Percentiles rank a stretch among this genome's conserved stretches.
Evolutionary conservation across 1,140 invertebrate genomes (phyloP).

Genomic region (Schlechtendalia chinensis): DNA sequence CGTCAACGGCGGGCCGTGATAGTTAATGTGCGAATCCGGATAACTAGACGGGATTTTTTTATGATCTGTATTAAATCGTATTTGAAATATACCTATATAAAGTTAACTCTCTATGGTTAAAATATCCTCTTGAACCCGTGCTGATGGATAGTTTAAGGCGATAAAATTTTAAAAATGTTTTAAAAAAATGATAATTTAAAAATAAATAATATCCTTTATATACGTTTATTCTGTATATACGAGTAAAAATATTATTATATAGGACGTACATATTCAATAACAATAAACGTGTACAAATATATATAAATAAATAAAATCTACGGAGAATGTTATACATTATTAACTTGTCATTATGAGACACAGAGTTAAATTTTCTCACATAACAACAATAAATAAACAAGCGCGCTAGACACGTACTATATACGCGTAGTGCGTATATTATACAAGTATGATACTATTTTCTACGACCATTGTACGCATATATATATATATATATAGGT

Average conservation of each 20-base stretch:
- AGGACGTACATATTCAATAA: no score
- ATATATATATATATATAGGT: not conserved
- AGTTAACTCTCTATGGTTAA: no score
- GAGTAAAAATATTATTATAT: not conserved
- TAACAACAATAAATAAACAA: conserved; percentile 18
- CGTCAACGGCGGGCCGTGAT: no score
- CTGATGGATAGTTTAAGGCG: no score
- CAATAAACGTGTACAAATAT: not conserved
- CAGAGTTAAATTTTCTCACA: conserved; percentile 11
- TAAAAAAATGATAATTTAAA: no score
- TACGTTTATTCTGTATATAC: not conserved
- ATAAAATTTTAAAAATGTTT: no score
- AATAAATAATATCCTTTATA: not conserved
- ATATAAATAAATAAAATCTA: not conserved
- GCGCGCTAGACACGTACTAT: not conserved
- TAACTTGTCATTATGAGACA: conserved; percentile 14
- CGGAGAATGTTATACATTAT: not conserved
- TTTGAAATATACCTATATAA: no score
- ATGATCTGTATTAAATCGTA: no score
- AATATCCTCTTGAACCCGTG: no score
- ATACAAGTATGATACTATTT: no score
- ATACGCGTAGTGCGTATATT: not conserved
- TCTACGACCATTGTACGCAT: not conserved
- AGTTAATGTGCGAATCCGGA: no score
- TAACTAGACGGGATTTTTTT: no score